Evolutionary conservation across 2,797 vertebrate genomes (phyloP), one percentile per base, ranked within the genome.

Genomic region (Notoglanidium macrostoma): DNA sequence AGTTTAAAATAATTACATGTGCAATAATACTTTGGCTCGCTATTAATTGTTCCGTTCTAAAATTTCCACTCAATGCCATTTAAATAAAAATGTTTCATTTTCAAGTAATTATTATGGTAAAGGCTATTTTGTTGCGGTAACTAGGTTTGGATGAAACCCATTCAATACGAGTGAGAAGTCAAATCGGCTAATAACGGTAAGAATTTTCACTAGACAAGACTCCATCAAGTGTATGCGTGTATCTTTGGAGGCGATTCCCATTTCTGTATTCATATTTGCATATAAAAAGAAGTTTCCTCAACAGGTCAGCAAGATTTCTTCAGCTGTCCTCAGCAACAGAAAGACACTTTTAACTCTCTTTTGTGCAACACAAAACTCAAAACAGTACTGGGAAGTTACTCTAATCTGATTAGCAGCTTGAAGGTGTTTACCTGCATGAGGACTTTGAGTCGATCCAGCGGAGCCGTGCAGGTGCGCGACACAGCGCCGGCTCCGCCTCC

Each of bases 391-490:
- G 46, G 1, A 29, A 55, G 15, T 32, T 32, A 32, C 49, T 32
- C 19, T 59, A 23, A 35, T 46, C 35, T 17, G 35, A 61, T 44
- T 44, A 15, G 49, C 21, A 32, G 51, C 11, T 1, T 5, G n/a
- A 68, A 8, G 21, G 76, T 65, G 54, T 68, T 81, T 93, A 98
- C 98, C 97, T 99, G 98, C 98, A 99, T 99, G 83, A 99, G 95
- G 54, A 99, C 98, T 94, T 99, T 99, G 49, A 99, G 94, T 40
- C 98, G 94, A 93, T 99, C 98, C 91, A 99, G 94, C 0, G 98
- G 98, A 0, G 98, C 98, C 0, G 98, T 99, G 88, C 97, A 99
- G 78, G 98, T 99, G 70, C 98, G 96, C 76, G 98, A 99, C 59
- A 97, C 98, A 0, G 97, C 97, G 1, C 98, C 98, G 0, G 98